A percentile compares a stretch with the other conserved stretches of the same genome.
These are phyloP conservation scores for Ephestia elutella DNA, from an alignment of 1,140 invertebrate species.

Conservation along the genomic window DNA sequence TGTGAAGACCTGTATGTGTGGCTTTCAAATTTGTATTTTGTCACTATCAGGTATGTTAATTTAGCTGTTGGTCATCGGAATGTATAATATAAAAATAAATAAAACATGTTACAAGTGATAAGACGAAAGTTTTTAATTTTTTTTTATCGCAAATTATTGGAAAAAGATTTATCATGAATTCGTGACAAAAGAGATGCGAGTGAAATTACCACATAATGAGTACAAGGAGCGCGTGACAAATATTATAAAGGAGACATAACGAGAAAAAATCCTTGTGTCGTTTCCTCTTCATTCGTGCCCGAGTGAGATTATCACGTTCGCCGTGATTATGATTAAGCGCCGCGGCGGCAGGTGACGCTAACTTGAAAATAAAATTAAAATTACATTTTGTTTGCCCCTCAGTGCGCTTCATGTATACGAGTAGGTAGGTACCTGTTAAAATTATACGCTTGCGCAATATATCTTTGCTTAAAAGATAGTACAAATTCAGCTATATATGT, in stretches of 20 bases:
- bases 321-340: conserved; percentile 58
- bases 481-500: neutral
- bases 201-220: neutral
- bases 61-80: too few species aligned
- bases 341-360: conserved; percentile 37
- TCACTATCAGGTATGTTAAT: too few species aligned
- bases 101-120: too few species aligned
- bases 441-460: neutral
- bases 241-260: conserved; percentile 28
- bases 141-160: too few species aligned
- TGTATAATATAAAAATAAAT: too few species aligned
- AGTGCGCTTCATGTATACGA: neutral
- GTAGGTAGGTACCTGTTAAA: too few species aligned
- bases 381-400: conserved; percentile 45
- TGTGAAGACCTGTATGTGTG: too few species aligned
- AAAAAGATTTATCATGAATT: too few species aligned
- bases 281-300: conserved; percentile 35
- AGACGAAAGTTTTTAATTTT: too few species aligned
- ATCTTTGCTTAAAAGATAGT: neutral
- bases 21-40: too few species aligned
- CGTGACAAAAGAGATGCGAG: neutral
- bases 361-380: conserved; percentile 55
- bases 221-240: conserved; percentile 19
- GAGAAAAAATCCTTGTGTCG: conserved; percentile 44
- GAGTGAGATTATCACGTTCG: conserved; percentile 33